Base-by-base conservation (phyloP, 1,140 invertebrate species). In the Ridgeia piscesae region DNA sequence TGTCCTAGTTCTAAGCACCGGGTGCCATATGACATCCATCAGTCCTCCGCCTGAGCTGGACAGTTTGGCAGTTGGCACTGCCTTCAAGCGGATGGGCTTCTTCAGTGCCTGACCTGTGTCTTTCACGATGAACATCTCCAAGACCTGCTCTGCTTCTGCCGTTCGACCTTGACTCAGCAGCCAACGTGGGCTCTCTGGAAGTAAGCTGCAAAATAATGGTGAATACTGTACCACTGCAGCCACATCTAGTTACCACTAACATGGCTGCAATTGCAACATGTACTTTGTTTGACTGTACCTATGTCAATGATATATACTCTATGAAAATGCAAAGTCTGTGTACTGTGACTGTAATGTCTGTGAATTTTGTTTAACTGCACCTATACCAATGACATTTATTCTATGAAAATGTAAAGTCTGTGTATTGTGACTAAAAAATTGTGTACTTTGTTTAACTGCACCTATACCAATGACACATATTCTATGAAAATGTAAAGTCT, bases 121-220 rank as follows among this genome's bases (percentile, higher is more conserved):
- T 34, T 50, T 91, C 34, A 91, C 48, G 31, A 93, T 93, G 34
- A 94, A 89, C 50, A 35, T 50, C 89, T 92, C 91, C 14, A 93
- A 34, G 33, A 94, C 91, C 88, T 91, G 42, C 31, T 92, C 92
- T n/a, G 94, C 94, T 92, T 94, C 94, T 77, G 93, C 93, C 89
- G 92, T 91, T n/a, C 93, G 91, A 9, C 93, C 93, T 42, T 94
- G 93, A 14, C 88, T 92, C 34, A 93, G 50, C 27, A 94, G 58
- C 94, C 94, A 94, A 21, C 94, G 92, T 33, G 94, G 94, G 50
- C 92, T 93, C 42, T 94, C 94, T 6, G 94, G 94, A n/a, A 89
- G 21, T 31, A 92, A 33, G 34, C 92, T 93, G 33, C 33, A 92
- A 33, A 77, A 77, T 11, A 34, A 88, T 35, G 1, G 11, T 0